Evolutionary conservation across 2,113 vertebrate species (phyloP), one percentile per base, ranked within the genome.

Genomic region (Gnathonemus echidnorhynchus): DNA sequence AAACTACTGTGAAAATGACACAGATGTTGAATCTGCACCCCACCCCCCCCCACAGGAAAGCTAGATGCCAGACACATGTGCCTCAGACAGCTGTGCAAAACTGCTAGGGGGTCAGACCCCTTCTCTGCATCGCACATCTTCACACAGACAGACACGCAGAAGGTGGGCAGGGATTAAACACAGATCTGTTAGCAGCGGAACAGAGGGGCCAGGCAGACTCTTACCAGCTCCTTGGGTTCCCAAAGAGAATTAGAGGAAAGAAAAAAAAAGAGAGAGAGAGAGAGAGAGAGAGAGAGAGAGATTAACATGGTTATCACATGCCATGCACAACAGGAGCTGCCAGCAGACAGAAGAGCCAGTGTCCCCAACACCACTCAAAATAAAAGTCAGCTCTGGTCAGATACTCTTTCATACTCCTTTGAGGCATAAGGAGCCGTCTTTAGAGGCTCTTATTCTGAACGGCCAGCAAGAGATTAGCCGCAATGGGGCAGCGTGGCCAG

Each of bases 171-270:
- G 90, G 85, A 90, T 87, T 45, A 92, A 88, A 91, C 74, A 39
- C 92, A 92, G 46, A 88, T 93, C 93, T 91, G 92, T 92, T 0
- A 89, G 27, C n/a, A 53, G 21, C 10, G 5, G 92, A 92, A 87
- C 88, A 92, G 93, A 92, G 94, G 93, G 92, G 88, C 90, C 88
- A 90, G 92, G 91, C 91, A 94, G 94, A 95, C 95, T 97, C 96
- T 98, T 98, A 98, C 97, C 97, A 98, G 97, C 97, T 98, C 97
- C 97, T 98, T 96, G 96, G 95, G 95, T 96, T 96, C 96, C 96
- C 95, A 96, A 95, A 95, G 95, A 95, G 92, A 95, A 94, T 95
- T 95, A 95, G 92, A 95, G 92, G 93, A 91, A 93, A 90, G 93
- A 90, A 92, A 85, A 87, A 90, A 90, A 88, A 89, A 89, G n/a